Percentiles rank a stretch among this genome's conserved stretches.
phyloP scores from a whole-genome alignment of 2,113 vertebrate genomes.

The Melospiza georgiana region DNA sequence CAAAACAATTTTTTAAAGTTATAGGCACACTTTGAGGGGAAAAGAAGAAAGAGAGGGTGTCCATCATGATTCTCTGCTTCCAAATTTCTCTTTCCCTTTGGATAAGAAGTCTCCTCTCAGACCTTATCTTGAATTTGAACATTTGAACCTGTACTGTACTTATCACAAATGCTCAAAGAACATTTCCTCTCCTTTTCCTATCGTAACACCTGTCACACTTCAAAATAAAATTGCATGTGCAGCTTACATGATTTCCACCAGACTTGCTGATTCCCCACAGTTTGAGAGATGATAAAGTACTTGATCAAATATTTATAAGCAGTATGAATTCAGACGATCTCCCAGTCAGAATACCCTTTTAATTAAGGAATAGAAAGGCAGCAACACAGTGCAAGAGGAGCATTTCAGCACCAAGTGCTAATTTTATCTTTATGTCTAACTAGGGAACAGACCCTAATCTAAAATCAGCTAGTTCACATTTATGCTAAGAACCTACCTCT shows the following conservation, averaged over 20 bases:
- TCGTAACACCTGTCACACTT: background rate
- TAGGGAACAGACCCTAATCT: background rate
- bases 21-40: background rate
- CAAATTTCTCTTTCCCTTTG: background rate
- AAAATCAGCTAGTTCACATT: background rate
- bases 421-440: background rate
- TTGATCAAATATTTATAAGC: slow-evolving; percentile 30
- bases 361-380: background rate
- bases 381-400: rapidly evolving
- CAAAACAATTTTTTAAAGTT: background rate
- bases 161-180: background rate
- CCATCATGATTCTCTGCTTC: background rate
- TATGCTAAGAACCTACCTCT: background rate
- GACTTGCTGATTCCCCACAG: background rate
- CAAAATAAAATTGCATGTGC: background rate
- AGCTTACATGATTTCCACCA: background rate
- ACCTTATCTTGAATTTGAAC: background rate
- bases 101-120: background rate
- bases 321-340: background rate
- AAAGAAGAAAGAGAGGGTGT: background rate
- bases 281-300: background rate
- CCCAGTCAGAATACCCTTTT: background rate
- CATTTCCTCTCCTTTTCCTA: background rate
- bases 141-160: background rate
- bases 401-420: background rate